These are phyloP conservation scores for Sarcoramphus papa DNA, from an alignment of 2,797 vertebrate species.

Conservation along the genomic window DNA sequence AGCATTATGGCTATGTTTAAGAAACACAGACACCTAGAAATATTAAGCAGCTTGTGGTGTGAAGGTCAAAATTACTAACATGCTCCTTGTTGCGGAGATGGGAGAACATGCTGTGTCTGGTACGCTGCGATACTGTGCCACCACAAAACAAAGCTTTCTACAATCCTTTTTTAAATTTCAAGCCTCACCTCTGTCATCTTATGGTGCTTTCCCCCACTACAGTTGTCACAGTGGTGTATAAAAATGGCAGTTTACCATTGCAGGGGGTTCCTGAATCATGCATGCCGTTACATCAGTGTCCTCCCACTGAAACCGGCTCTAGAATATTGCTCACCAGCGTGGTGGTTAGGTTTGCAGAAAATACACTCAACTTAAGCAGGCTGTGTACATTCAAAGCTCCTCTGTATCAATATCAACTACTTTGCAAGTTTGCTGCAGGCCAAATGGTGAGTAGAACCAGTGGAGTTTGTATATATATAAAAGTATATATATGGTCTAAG, in stretches of 20 bases:
- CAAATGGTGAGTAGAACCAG: neutral
- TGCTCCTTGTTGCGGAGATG: rapidly evolving
- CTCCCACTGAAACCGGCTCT: neutral
- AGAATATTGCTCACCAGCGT: neutral
- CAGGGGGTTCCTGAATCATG: neutral
- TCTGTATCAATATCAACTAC: neutral
- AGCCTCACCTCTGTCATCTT: neutral
- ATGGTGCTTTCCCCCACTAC: neutral
- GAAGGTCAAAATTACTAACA: neutral
- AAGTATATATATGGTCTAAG: neutral
- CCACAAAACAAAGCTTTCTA: neutral
- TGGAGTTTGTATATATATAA: neutral
- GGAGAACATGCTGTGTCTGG: neutral
- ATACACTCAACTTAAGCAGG: neutral
- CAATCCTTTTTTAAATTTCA: neutral
- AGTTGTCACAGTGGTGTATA: neutral
- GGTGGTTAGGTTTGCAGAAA: neutral
- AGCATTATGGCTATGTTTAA: neutral
- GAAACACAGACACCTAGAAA: neutral
- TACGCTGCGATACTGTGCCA: neutral
- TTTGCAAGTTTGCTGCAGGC: neutral
- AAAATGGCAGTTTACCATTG: neutral
- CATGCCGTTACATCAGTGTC: neutral
- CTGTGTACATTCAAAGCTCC: neutral
- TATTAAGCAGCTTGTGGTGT: neutral